Conservation (phyloP, 2,888 invertebrate species). For the Tetheella fluctuosa region DNA sequence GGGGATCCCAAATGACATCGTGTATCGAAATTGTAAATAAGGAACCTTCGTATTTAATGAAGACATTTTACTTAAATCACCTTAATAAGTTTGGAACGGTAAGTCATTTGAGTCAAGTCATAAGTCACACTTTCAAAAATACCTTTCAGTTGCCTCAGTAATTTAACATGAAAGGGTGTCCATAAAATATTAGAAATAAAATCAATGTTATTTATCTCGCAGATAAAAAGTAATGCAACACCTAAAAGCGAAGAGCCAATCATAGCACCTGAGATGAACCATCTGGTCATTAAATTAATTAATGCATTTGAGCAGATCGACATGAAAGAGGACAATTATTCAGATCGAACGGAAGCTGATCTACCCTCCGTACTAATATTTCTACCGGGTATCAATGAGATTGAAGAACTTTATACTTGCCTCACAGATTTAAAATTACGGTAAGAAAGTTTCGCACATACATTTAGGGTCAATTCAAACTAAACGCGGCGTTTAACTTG, state of each 20-base stretch:
- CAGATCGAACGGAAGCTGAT: slow-evolving; percentile 50
- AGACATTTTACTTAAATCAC: slow-evolving; percentile 86
- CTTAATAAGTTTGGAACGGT: slow-evolving; percentile 76
- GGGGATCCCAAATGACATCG: slow-evolving; percentile 58
- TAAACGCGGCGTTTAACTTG: no score
- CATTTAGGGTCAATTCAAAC: background rate
- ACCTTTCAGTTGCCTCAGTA: no score
- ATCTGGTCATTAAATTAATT: slow-evolving; percentile 85
- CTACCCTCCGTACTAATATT: slow-evolving; percentile 92
- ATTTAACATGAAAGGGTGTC: no score
- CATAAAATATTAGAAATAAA: no score
- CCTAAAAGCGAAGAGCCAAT: background rate
- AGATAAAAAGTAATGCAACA: slow-evolving; percentile 2
- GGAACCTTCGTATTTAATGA: slow-evolving; percentile 79
- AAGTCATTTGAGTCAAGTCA: slow-evolving; percentile 43
- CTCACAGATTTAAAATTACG: slow-evolving; percentile 56
- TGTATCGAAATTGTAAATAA: slow-evolving; percentile 76
- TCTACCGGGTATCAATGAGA: slow-evolving; percentile 94
- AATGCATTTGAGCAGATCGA: slow-evolving; percentile 87
- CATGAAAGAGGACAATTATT: slow-evolving; percentile 63
- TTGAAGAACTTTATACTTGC: slow-evolving; percentile 86
- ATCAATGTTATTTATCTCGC: no score
- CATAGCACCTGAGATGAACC: slow-evolving; percentile 85
- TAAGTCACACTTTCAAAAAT: no score
- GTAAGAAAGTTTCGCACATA: slow-evolving; percentile 36